Conservation (phyloP, 2,888 invertebrate species). For the Eristalinus aeneus region DNA sequence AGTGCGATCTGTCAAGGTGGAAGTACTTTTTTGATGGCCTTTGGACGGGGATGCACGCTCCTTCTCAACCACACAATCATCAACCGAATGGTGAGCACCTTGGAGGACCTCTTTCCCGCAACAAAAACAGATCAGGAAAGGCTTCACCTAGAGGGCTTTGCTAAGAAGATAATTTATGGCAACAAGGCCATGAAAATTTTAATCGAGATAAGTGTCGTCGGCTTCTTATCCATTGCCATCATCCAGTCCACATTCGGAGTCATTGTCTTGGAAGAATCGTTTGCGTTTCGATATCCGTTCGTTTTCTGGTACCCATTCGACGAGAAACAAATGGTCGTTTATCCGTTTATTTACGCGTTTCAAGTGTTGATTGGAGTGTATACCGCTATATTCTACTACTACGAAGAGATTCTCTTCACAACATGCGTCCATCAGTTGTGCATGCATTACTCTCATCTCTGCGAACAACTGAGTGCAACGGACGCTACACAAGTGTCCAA, state of each 20-base stretch:
- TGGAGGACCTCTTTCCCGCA: neutral
- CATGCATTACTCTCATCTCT: neutral
- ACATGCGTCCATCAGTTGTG: neutral
- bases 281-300: neutral
- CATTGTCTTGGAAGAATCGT: neutral
- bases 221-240: neutral
- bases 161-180: neutral
- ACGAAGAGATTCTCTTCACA: neutral
- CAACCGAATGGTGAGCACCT: neutral
- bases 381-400: neutral
- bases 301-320: neutral
- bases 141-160: neutral
- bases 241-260: neutral
- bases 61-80: neutral
- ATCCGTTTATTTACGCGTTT: neutral
- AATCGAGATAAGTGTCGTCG: neutral
- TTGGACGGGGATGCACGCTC: neutral
- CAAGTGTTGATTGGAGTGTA: neutral
- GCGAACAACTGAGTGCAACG: neutral
- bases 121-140: neutral
- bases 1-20: neutral
- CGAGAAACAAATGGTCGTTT: neutral
- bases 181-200: neutral
- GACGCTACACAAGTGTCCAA: neutral
- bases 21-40: neutral